Evolutionary conservation across 2,113 vertebrate species (phyloP).

Genomic region (Dermatemys mawii): DNA sequence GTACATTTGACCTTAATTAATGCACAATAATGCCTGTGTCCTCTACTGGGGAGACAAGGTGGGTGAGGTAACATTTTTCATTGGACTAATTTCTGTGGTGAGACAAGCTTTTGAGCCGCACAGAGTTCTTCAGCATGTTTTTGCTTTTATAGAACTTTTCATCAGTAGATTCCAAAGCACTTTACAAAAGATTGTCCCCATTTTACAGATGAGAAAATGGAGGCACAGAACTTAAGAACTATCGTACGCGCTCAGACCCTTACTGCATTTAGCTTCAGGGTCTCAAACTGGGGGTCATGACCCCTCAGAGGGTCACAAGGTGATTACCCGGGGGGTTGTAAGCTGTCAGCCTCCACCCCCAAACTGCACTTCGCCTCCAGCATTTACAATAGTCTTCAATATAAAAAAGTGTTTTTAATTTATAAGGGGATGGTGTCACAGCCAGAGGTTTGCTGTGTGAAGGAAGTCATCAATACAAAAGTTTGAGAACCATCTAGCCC

Average conservation of each 20-base stretch:
- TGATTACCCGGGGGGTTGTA: too few relatives aligned
- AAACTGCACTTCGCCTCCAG: too few relatives aligned
- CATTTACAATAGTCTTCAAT: too few relatives aligned
- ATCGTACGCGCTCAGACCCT: not conserved
- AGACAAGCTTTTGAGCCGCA: not conserved
- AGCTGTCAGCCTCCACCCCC: too few relatives aligned
- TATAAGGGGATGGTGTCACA: too few relatives aligned
- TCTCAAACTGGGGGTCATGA: too few relatives aligned
- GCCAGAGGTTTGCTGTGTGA: too few relatives aligned
- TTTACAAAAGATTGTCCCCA: not conserved
- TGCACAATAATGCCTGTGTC: not conserved
- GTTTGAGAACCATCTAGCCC: too few relatives aligned
- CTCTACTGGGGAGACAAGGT: not conserved
- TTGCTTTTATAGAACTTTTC: not conserved
- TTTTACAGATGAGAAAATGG: not conserved
- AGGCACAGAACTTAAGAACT: not conserved
- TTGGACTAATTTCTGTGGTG: not conserved
- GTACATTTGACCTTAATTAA: not conserved
- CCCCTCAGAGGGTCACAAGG: too few relatives aligned
- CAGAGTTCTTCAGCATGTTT: not conserved
- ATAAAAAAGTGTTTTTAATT: too few relatives aligned
- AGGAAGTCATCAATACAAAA: too few relatives aligned
- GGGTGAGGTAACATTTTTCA: not conserved
- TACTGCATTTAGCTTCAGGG: too few relatives aligned
- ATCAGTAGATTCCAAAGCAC: not conserved